Evolutionary conservation across 2,113 vertebrate species (phyloP).

Genomic region (Proterorhinus semilunaris): DNA sequence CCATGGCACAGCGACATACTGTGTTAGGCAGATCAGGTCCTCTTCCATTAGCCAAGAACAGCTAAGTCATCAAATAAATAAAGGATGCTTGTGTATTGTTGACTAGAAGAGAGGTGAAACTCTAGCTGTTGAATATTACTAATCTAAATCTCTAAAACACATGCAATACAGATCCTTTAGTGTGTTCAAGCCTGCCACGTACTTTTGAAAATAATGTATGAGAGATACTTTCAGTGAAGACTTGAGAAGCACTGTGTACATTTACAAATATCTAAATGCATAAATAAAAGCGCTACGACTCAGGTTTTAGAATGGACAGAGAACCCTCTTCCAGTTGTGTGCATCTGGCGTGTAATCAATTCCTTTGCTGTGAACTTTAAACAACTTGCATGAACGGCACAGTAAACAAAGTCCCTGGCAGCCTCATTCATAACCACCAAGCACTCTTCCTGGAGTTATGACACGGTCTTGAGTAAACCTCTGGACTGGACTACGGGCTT

Average conservation of each 20-base stretch:
- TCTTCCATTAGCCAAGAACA: neutral
- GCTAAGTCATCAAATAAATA: neutral
- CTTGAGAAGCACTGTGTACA: no score
- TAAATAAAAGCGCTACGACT: no score
- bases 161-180: no score
- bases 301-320: neutral
- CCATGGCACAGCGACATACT: neutral
- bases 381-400: conserved; percentile 32
- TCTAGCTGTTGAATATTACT: no score
- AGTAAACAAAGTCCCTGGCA: conserved; percentile 55
- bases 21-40: neutral
- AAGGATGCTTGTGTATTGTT: neutral
- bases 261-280: no score
- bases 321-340: neutral
- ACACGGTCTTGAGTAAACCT: conserved; percentile 69
- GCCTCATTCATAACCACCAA: conserved; percentile 65
- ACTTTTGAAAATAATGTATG: no score
- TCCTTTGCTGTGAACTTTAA: conserved; percentile 50
- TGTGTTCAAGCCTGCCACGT: no score
- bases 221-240: no score
- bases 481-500: conserved; percentile 35
- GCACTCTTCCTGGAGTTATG: conserved; percentile 48
- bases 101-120: neutral
- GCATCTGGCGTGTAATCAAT: conserved; percentile 21
- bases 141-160: no score